Evolutionary conservation across 1,140 invertebrate genomes (phyloP), one percentile per base, ranked within the genome.

Genomic region (Rhopalosiphum maidis): DNA sequence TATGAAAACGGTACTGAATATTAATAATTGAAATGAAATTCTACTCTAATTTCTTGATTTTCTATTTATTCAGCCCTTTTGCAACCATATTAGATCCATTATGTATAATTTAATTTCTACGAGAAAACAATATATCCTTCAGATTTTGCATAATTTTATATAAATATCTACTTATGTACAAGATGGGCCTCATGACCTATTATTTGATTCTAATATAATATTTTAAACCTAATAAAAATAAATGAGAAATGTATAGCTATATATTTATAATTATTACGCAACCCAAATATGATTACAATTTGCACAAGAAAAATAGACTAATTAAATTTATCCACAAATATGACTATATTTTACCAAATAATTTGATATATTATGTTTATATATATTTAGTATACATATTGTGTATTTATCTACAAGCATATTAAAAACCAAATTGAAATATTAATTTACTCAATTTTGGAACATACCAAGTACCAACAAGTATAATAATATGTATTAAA

Each of bases 21-120:
- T 25, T n/a, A n/a, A 87, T 46, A 41, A 41, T 41, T 37, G 30
- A 46, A 37, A 30, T 30, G 30, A 48, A 87, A 87, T 87, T 25
- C 43, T n/a, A n/a, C 5, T 48, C 46, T 88, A 48, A 48, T 88
- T 35, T 88, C 43, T 88, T 18, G 18, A 46, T 30, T 11, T n/a
- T n/a, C 46, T 48, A 51, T 88, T 88, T 35, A 48, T 88, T 88
- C 18, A 51, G 35, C 86, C 86, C 86, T n/a, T 88, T 51, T n/a
- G 43, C n/a, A 25, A 48, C 46, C 86, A 25, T n/a, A 51, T 35
- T 48, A n/a, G 30, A 88, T 88, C 6, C 7, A 48, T 35, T 88
- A n/a, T 35, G 46, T n/a, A 46, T 22, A 48, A 88, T n/a, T 48
- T 30, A n/a, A 88, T 88, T 48, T 88, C 35, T 46, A n/a, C 30